Evolutionary conservation across 2,888 invertebrate genomes (phyloP).

Genomic region (Crossocerus cetratus): DNA sequence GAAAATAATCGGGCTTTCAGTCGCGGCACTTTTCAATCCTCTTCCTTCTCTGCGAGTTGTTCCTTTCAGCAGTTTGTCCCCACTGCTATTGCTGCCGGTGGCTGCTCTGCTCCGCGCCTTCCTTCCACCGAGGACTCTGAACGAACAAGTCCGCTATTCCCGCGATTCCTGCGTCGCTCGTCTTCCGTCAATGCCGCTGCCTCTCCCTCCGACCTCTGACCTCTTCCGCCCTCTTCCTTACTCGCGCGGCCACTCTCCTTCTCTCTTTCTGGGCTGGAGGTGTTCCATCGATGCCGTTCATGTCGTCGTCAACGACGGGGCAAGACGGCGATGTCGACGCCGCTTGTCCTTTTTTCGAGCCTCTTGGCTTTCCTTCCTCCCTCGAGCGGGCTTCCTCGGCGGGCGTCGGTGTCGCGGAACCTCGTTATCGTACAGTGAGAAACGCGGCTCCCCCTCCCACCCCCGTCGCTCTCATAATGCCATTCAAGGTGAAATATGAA

Average conservation of each 20-base stretch:
- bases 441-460: constrained; percentile 45
- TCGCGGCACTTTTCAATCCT: constrained; percentile 69
- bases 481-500: constrained; percentile 54
- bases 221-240: constrained; percentile 4
- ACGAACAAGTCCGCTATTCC: constrained; percentile 43
- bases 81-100: constrained; percentile 16
- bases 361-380: constrained; percentile 41
- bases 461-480: constrained; percentile 55
- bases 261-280: constrained; percentile 35
- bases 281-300: constrained; percentile 40
- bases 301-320: constrained; percentile 13
- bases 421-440: constrained; percentile 62
- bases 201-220: constrained; percentile 18
- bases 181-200: no score
- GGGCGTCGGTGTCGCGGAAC: constrained; percentile 48
- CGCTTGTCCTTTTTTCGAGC: constrained; percentile 15
- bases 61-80: constrained; percentile 59
- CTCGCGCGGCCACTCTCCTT: constrained; percentile 11
- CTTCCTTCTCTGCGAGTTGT: constrained; percentile 60
- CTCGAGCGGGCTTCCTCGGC: constrained; percentile 41
- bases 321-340: constrained; percentile 27
- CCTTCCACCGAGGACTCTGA: constrained; percentile 26
- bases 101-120: constrained; percentile 7
- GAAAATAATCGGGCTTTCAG: constrained; percentile 71
- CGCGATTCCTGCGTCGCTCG: constrained; percentile 14